A percentile compares a stretch with the other conserved stretches of the same genome.
These are phyloP conservation scores for Connochaetes taurinus DNA, from an alignment of 2,113 vertebrate species.

Conservation along the genomic window DNA sequence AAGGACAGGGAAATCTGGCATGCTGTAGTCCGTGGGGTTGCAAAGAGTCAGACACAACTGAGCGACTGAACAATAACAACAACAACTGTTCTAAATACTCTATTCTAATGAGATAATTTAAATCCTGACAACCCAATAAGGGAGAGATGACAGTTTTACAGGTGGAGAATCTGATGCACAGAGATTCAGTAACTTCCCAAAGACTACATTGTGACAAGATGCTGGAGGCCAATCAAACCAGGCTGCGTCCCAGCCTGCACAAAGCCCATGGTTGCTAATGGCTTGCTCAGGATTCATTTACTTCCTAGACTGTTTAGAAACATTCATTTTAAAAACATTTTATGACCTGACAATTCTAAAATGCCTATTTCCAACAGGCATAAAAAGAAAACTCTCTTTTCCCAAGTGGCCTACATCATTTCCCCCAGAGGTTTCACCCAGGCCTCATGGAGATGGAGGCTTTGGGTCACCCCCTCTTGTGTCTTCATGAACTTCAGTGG, in stretches of 20 bases:
- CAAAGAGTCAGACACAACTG: not conserved
- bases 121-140: not conserved
- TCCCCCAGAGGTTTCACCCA: not conserved
- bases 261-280: accelerated
- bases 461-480: not conserved
- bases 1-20: not conserved
- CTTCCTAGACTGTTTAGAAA: not conserved
- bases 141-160: not conserved
- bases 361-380: not conserved
- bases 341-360: not conserved
- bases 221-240: not conserved
- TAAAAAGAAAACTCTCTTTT: not conserved
- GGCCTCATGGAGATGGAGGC: not conserved
- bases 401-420: not conserved
- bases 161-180: not conserved
- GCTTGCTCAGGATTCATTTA: not conserved
- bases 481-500: not conserved
- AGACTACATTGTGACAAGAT: not conserved
- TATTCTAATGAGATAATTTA: not conserved
- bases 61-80: not conserved
- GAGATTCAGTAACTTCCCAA: not conserved
- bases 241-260: not conserved
- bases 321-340: not conserved
- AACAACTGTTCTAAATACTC: not conserved
- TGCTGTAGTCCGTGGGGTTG: not conserved